A percentile compares a stretch with the other conserved stretches of the same genome.
Conservation (phyloP, 2,888 invertebrate species). For the Sarcophaga variegata region DNA sequence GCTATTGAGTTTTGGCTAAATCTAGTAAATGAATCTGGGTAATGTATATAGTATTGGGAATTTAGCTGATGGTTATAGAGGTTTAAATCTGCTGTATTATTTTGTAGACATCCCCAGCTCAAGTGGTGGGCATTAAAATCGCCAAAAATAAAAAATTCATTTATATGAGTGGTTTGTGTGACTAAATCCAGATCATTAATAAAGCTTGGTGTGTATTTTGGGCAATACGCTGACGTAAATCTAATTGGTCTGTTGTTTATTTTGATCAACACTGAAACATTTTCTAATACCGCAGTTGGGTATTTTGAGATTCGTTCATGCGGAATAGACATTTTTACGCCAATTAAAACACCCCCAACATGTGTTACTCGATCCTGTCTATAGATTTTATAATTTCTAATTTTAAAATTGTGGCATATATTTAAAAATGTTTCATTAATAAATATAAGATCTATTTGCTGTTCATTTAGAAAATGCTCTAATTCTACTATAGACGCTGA, state of each 20-base stretch:
- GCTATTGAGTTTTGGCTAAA: neutral
- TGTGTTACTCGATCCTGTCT: no score
- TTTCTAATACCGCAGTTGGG: neutral
- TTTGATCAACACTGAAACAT: neutral
- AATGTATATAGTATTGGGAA: neutral
- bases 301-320: neutral
- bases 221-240: constrained; percentile 20
- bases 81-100: constrained; percentile 17
- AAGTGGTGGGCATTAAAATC: neutral
- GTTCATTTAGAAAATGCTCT: constrained; percentile 4
- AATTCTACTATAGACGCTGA: neutral
- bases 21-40: neutral
- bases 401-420: neutral
- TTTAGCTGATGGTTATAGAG: neutral
- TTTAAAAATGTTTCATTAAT: constrained; percentile 33
- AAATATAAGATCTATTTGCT: constrained; percentile 22
- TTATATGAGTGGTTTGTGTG: neutral
- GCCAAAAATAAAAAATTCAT: constrained; percentile 8
- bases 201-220: neutral
- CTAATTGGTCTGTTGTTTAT: neutral
- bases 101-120: constrained; percentile 24
- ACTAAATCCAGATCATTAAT: constrained; percentile 13
- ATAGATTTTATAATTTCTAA: no score
- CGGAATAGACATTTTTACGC: no score
- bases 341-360: no score